Evolutionary conservation across 2,797 vertebrate genomes (phyloP).

Genomic region (Erethizon dorsatum): DNA sequence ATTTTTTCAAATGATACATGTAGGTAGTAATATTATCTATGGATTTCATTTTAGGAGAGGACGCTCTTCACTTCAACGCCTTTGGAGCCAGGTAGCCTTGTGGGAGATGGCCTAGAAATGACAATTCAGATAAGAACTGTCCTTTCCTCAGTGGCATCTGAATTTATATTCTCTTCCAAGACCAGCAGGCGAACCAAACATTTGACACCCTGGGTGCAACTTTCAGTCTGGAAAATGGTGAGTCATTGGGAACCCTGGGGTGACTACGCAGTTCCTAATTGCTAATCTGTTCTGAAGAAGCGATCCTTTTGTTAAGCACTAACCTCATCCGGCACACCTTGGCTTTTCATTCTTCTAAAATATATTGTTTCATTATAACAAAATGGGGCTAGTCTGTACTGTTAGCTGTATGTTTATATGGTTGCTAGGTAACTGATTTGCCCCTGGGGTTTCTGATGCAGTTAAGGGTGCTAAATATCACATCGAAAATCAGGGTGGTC

Average conservation of each 20-base stretch:
- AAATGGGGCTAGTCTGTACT: slow-evolving; percentile 67
- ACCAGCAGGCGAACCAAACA: neutral
- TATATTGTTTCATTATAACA: slow-evolving; percentile 77
- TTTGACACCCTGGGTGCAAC: too few relatives aligned
- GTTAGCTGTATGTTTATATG: slow-evolving; percentile 31
- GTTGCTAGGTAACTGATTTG: slow-evolving; percentile 82
- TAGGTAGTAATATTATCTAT: neutral
- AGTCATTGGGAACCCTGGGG: neutral
- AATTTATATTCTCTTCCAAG: neutral
- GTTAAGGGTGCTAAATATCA: slow-evolving; percentile 72
- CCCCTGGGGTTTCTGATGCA: slow-evolving; percentile 64
- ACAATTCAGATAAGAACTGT: rapidly evolving
- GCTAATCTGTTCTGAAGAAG: slow-evolving; percentile 25
- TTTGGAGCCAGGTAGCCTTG: neutral
- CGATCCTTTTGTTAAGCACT: neutral
- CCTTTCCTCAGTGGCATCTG: too few relatives aligned
- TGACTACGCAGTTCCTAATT: neutral
- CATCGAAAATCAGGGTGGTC: slow-evolving; percentile 50
- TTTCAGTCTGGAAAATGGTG: neutral
- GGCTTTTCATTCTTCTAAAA: slow-evolving; percentile 70
- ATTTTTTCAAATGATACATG: neutral
- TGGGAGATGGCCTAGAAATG: neutral
- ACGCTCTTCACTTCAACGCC: neutral
- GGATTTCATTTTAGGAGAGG: neutral
- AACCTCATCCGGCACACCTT: neutral